phyloP scores from a whole-genome alignment of 2,888 invertebrate genomes.

The Auanema freiburgensis region DNA sequence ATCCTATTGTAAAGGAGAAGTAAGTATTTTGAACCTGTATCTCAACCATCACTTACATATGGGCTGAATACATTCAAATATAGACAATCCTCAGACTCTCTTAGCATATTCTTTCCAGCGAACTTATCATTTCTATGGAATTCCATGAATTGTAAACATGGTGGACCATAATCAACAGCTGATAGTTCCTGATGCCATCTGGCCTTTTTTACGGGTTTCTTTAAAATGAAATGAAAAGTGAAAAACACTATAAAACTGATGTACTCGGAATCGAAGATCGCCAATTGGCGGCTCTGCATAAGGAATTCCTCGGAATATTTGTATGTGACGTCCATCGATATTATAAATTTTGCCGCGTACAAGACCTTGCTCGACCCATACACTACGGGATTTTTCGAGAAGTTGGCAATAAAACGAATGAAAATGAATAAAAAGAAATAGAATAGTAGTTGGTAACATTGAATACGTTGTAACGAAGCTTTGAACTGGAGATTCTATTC shows the following conservation, averaged over 20 bases:
- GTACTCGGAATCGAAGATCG: slow-evolving; percentile 71
- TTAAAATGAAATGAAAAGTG: slow-evolving; percentile 12
- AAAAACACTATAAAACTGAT: slow-evolving; percentile 4
- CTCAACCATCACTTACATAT: slow-evolving; percentile 66
- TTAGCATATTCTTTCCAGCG: slow-evolving; percentile 79
- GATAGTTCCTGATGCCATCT: slow-evolving; percentile 60
- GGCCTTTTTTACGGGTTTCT: slow-evolving; percentile 60
- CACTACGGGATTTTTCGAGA: slow-evolving; percentile 59
- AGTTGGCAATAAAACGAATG: slow-evolving; percentile 16
- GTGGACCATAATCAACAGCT: slow-evolving; percentile 63
- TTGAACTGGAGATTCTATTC: too few relatives aligned
- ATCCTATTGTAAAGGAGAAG: slow-evolving; percentile 20
- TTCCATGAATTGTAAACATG: slow-evolving; percentile 65
- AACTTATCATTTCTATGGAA: slow-evolving; percentile 63
- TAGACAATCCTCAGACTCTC: slow-evolving; percentile 76
- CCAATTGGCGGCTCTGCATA: slow-evolving; percentile 87
- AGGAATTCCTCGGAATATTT: slow-evolving; percentile 72
- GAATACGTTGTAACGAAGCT: too few relatives aligned
- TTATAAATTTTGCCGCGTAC: slow-evolving; percentile 61
- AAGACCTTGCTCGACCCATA: slow-evolving; percentile 63
- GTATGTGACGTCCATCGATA: slow-evolving; percentile 43
- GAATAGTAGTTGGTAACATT: too few relatives aligned
- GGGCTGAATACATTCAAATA: slow-evolving; percentile 91
- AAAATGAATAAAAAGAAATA: too few relatives aligned
- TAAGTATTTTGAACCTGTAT: not conserved